Evolutionary conservation across 2,797 vertebrate species (phyloP), one percentile per base, ranked within the genome.

Genomic region (Pagetopsis macropterus): DNA sequence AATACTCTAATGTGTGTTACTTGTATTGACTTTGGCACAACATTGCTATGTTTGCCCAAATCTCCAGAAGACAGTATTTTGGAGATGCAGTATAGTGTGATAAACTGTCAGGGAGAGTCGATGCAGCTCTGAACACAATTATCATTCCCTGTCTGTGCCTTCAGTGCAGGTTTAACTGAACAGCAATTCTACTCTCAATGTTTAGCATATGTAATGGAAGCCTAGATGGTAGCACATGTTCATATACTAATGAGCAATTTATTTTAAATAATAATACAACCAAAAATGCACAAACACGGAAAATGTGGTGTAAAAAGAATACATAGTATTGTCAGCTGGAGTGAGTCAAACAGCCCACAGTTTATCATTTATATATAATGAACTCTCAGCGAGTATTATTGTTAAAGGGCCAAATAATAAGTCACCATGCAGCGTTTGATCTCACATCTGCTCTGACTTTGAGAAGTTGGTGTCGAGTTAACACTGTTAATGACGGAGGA

Each of bases 311-410:
- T 48, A 31, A 64, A 46, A 14, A 27, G 27, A 27, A 19, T 19
- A 49, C 17, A 57, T 23, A 40, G 33, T 43, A 52, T 23, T 11
- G 0, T 14, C 27, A 50, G 65, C 61, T 13, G 45, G 72, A 65
- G 16, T 21, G 37, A 51, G 16, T 41, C 48, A 58, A 77, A 58
- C 16, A 67, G 60, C 54, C 43, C 5, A 31, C 43, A 58, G 37
- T 74, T 62, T 59, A 74, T 72, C 51, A 52, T 69, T 65, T 66
- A 45, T 19, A n/a, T 62, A 48, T 79, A 62, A 75, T 78, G 44
- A 76, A 58, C 62, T 49, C 66, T 52, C 62, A 64, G 44, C 63
- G 57, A 78, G 68, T 78, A 85, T 88, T 80, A 75, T 78, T 83
- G 73, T 66, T 56, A 48, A 1, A 50, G 51, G 62, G 48, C 33